Base-by-base conservation (phyloP, 2,797 vertebrate species). In the Anableps anableps region DNA sequence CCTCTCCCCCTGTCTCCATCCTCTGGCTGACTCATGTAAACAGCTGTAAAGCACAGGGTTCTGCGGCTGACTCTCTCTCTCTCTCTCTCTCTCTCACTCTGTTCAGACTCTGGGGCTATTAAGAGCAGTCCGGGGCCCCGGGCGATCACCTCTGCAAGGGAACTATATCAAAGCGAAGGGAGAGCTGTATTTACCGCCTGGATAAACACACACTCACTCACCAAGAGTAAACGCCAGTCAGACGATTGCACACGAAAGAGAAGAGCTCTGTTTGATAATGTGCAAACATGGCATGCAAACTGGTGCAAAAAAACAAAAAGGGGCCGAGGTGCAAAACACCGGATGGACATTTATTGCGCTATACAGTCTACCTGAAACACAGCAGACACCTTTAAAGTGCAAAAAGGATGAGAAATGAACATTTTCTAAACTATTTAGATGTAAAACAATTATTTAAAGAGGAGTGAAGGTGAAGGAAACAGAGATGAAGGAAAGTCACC, bases 41-140 rank as follows among this genome's bases (percentile, higher is more conserved):
- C 94, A 96, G 93, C 90, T 85, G 83, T 96, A 96, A 96, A 95
- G 88, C 90, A 94, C 71, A 75, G 82, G 50, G 77, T 45, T 88
- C 80, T 82, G 85, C 62, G 74, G 83, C 84, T 85, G 89, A 79
- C 91, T 86, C 79, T 76, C 55, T 78, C 80, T 83, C 51, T 45
- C 38, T 41, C 53, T 55, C 47, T 48, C n/a, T 60, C 29, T 29
- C 55, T 60, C 26, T n/a, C 62, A 3, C 19, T 41, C 62, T 41
- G 36, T 26, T 91, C 86, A 77, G 89, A 86, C 90, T 88, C 77
- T 13, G 58, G 81, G 83, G 72, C 92, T 90, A 93, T 93, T 93
- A 93, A 86, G 89, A 86, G 88, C 38, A 45, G 79, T 86, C 81
- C 43, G 31, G 71, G 82, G 86, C 83, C 82, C n/a, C 2, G 74